Evolutionary conservation across 2,888 invertebrate species (phyloP).

Genomic region (Megastigmus dorsalis): DNA sequence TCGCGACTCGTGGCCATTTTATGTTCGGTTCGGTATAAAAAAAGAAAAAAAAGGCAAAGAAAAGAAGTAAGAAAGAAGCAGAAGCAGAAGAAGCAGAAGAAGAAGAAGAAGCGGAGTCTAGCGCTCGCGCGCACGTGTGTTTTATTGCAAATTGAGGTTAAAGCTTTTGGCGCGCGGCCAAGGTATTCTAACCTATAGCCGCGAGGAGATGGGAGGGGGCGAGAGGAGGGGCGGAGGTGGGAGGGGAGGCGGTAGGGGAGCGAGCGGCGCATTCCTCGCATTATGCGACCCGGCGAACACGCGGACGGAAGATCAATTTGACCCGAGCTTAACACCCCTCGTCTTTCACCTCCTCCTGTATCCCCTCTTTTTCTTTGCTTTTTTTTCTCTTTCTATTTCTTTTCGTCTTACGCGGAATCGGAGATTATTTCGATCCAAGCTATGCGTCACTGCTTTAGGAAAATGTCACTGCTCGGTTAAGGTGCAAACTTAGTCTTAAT

Average conservation of each 20-base stretch:
- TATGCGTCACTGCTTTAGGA: not conserved
- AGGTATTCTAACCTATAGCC: constrained; percentile 62
- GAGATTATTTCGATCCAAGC: constrained; percentile 33
- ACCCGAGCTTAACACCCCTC: not conserved
- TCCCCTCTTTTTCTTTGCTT: not conserved
- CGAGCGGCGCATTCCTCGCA: constrained; percentile 31
- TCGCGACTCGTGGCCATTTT: constrained; percentile 9
- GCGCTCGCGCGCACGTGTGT: constrained; percentile 53
- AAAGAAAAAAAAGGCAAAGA: constrained; percentile 47
- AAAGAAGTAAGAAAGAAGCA: constrained; percentile 46
- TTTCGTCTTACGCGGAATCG: constrained; percentile 11
- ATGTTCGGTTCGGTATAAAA: not conserved
- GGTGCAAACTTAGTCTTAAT: no score
- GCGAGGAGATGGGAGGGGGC: not conserved
- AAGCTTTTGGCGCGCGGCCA: constrained; percentile 70
- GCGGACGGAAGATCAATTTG: constrained; percentile 12
- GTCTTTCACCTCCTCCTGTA: not conserved
- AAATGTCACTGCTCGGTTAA: no score
- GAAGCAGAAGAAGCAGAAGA: constrained; percentile 34
- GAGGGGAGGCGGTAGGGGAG: no score
- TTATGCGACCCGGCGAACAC: not conserved
- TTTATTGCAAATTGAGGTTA: constrained; percentile 72
- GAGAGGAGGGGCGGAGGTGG: not conserved
- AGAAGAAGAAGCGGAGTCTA: constrained; percentile 58
- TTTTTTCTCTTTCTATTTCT: not conserved